Conservation (phyloP, 2,113 vertebrate species). For the Platichthys stellatus region DNA sequence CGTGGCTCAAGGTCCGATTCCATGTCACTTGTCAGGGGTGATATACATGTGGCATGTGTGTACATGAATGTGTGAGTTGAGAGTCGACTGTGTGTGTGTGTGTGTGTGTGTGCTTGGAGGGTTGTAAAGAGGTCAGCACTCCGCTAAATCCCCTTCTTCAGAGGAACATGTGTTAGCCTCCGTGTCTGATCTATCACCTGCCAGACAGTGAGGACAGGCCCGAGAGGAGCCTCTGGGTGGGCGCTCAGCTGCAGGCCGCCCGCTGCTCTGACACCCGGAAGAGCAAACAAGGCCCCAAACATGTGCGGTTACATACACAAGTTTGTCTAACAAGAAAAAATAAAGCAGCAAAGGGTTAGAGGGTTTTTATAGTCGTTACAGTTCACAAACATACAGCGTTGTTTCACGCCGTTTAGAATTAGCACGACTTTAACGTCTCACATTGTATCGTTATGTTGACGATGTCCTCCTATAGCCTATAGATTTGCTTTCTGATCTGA, state of each 20-base stretch:
- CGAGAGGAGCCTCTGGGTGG: constrained; percentile 64
- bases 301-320: constrained; percentile 26
- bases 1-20: constrained; percentile 37
- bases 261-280: constrained; percentile 54
- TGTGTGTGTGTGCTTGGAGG: constrained; percentile 12
- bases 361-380: background rate
- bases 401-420: background rate
- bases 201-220: constrained; percentile 74
- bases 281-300: constrained; percentile 50
- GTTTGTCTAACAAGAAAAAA: constrained; percentile 25
- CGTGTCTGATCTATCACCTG: constrained; percentile 78
- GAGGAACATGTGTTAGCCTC: constrained; percentile 73
- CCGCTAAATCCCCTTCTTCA: constrained; percentile 66
- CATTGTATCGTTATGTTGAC: constrained; percentile 63
- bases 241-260: constrained; percentile 52
- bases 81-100: constrained; percentile 20
- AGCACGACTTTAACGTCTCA: background rate
- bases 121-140: constrained; percentile 67
- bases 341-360: constrained; percentile 9
- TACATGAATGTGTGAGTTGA: constrained; percentile 35
- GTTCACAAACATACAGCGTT: background rate
- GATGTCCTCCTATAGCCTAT: constrained; percentile 68
- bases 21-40: constrained; percentile 50
- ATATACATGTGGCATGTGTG: constrained; percentile 59
- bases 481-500: constrained; percentile 72